phyloP scores from a whole-genome alignment of 2,797 vertebrate genomes.

The Enteromius viviparus region DNA sequence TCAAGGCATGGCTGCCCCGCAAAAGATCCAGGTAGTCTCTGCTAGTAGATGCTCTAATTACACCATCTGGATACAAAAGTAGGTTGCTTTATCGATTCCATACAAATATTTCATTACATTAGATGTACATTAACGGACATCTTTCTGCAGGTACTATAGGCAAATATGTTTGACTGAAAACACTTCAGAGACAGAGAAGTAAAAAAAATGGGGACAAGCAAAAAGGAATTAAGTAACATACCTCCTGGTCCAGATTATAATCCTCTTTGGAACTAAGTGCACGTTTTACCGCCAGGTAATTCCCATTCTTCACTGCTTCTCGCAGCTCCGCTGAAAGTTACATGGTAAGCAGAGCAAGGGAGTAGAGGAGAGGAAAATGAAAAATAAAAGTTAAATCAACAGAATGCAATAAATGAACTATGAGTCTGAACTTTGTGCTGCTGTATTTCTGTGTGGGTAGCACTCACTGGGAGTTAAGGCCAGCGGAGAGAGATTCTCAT shows the following conservation, averaged over 20 bases:
- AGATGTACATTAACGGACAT: neutral
- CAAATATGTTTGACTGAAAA: neutral
- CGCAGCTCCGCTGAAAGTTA: constrained; percentile 82
- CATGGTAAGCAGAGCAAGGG: neutral
- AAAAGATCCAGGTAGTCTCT: neutral
- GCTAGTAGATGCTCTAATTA: neutral
- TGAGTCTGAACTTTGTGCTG: neutral
- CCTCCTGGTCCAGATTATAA: constrained; percentile 97
- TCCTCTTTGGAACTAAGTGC: constrained; percentile 93
- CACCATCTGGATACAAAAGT: neutral
- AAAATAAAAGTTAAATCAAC: neutral
- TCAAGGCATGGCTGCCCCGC: neutral
- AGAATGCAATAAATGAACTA: neutral
- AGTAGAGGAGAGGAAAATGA: neutral
- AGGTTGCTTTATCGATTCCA: neutral
- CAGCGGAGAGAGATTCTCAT: constrained; percentile 82
- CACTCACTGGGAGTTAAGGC: constrained; percentile 87
- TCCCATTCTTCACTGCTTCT: constrained; percentile 95
- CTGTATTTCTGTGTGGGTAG: neutral
- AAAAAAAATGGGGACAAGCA: neutral
- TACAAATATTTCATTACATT: neutral
- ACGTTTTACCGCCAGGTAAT: constrained; percentile 93
- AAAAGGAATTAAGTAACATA: constrained; percentile 62
- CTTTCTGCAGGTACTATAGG: neutral
- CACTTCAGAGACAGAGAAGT: neutral